Percentiles rank a stretch among this genome's conserved stretches.
Evolutionary conservation across 2,888 invertebrate genomes (phyloP).

Genomic region (Stenoptilia bipunctidactyla): DNA sequence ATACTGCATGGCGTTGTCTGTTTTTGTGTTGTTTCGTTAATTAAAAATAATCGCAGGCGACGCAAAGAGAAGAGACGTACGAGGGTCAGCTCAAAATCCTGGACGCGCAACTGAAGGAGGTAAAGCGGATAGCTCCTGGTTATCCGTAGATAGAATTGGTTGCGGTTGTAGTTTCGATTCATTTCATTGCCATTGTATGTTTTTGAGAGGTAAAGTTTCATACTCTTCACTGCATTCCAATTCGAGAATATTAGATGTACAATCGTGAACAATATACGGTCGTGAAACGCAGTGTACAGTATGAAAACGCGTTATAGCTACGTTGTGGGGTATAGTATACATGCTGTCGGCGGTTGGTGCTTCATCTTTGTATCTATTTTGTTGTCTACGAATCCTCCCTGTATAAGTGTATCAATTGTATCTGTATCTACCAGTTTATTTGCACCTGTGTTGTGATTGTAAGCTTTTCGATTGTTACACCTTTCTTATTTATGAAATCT

Average conservation of each 20-base stretch:
- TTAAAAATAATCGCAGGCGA: conserved; percentile 80
- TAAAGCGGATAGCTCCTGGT: conserved; percentile 62
- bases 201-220: conserved; percentile 16
- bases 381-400: conserved; percentile 41
- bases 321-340: conserved; percentile 47
- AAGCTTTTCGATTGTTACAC: conserved; percentile 28
- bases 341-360: conserved; percentile 62
- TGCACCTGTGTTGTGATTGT: conserved; percentile 53
- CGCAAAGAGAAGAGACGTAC: conserved; percentile 95
- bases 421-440: conserved; percentile 35
- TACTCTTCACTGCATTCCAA: conserved; percentile 4
- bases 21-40: conserved; percentile 60
- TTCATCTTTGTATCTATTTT: conserved; percentile 58
- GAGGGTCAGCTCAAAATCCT: conserved; percentile 91
- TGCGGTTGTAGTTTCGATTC: conserved; percentile 51
- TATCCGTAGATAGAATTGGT: conserved; percentile 50
- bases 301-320: conserved; percentile 20
- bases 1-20: conserved; percentile 53
- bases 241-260: too few species aligned
- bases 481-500: too few species aligned
- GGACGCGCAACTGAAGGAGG: conserved; percentile 93
- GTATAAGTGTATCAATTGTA: conserved; percentile 49
- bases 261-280: too few species aligned
- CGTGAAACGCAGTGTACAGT: conserved; percentile 14
- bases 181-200: conserved; percentile 51